A percentile compares a stretch with the other conserved stretches of the same genome.
phyloP scores from a whole-genome alignment of 2,797 vertebrate species.

The Darevskia mixta region DNA sequence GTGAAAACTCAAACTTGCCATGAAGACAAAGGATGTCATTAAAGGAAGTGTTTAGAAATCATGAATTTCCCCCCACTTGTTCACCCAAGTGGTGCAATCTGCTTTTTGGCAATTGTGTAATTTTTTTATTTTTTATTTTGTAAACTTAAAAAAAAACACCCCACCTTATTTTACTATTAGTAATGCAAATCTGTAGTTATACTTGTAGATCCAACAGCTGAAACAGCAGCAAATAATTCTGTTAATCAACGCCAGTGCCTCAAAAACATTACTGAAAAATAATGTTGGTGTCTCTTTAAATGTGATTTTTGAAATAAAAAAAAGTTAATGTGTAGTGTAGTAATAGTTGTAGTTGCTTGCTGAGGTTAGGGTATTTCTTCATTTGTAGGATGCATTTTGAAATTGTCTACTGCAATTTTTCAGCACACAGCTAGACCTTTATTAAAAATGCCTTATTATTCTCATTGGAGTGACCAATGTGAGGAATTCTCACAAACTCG shows the following conservation, averaged over 20 bases:
- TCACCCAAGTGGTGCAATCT: constrained; percentile 36
- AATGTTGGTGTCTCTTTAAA: constrained; percentile 54
- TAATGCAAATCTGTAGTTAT: constrained; percentile 44
- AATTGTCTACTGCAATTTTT: constrained; percentile 35
- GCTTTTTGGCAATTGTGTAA: constrained; percentile 48
- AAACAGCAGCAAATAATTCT: constrained; percentile 43
- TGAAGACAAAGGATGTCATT: constrained; percentile 31
- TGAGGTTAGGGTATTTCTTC: constrained; percentile 58
- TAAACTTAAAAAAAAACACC: constrained; percentile 42
- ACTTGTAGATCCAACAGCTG: constrained; percentile 41
- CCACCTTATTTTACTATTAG: constrained; percentile 62
- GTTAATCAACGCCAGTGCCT: constrained; percentile 60
- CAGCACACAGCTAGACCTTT: constrained; percentile 48
- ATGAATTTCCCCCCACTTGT: constrained; percentile 24
- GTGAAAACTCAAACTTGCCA: constrained; percentile 52
- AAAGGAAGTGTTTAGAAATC: constrained; percentile 39
- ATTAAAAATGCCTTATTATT: constrained; percentile 33
- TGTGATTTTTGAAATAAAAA: constrained; percentile 3
- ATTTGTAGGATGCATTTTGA: constrained; percentile 66
- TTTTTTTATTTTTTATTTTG: constrained; percentile 6
- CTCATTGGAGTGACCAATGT: constrained; percentile 38
- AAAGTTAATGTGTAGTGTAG: constrained; percentile 41
- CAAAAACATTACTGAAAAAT: constrained; percentile 59
- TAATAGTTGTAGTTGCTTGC: constrained; percentile 46
- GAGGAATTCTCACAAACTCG: constrained; percentile 33